Conservation (phyloP, 2,797 vertebrate genomes). For the Tenualosa ilisha region DNA sequence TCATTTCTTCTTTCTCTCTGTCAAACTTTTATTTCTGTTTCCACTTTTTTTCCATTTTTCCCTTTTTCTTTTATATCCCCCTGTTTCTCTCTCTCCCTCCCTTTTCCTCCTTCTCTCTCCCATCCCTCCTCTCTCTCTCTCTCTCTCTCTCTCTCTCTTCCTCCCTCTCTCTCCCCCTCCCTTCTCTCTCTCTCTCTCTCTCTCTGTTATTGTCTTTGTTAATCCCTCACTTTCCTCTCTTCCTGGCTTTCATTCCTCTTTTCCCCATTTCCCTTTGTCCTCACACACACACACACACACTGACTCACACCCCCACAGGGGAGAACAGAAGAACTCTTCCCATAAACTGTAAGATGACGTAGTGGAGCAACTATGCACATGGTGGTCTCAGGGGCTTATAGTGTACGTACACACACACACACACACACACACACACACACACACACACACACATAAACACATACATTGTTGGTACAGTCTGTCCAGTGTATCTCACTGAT, state of each 20-base stretch:
- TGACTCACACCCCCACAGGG: conserved; percentile 47
- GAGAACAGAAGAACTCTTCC: conserved; percentile 62
- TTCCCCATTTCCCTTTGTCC: neutral
- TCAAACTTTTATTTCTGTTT: too few species aligned
- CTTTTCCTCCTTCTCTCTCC: neutral
- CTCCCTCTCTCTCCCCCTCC: neutral
- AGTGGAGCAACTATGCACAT: conserved; percentile 65
- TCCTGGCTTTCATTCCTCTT: neutral
- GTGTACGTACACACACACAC: conserved; percentile 56
- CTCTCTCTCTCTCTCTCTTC: neutral
- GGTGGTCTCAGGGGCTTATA: conserved; percentile 56
- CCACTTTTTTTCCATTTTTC: too few species aligned
- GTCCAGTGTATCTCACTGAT: neutral
- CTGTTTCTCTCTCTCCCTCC: neutral
- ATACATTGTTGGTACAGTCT: neutral
- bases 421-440: conserved; percentile 58
- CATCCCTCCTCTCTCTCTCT: neutral
- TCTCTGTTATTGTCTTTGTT: too few species aligned
- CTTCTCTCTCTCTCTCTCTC: neutral
- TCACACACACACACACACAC: conserved; percentile 37
- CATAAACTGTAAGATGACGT: conserved; percentile 65
- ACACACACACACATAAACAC: conserved; percentile 51
- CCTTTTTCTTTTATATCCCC: neutral
- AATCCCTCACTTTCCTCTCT: neutral
- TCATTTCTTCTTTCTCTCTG: too few species aligned